Evolutionary conservation across 2,888 invertebrate species (phyloP).

Genomic region (Agonopterix arenella): DNA sequence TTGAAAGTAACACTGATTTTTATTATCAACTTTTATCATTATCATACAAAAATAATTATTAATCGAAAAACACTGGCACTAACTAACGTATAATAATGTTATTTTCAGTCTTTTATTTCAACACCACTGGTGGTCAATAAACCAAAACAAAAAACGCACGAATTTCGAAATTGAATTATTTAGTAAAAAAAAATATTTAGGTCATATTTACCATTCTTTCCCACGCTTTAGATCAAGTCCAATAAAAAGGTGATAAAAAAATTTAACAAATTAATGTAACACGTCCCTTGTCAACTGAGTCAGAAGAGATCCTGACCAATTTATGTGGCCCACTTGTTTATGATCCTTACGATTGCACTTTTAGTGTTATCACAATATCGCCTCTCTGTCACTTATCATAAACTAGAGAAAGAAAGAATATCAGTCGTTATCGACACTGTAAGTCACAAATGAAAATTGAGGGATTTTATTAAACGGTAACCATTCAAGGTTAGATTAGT

Average conservation of each 20-base stretch:
- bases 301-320: constrained; percentile 26
- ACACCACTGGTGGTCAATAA: too few species aligned
- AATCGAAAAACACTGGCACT: too few species aligned
- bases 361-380: constrained; percentile 26
- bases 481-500: background rate
- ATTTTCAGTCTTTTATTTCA: too few species aligned
- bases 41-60: too few species aligned
- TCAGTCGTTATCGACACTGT: constrained; percentile 6
- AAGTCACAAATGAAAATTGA: constrained; percentile 5
- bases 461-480: constrained; percentile 1
- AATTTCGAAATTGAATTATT: too few species aligned
- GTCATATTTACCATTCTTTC: constrained; percentile 31
- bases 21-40: too few species aligned
- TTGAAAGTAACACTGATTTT: too few species aligned
- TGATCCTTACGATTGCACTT: constrained; percentile 42
- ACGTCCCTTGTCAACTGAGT: constrained; percentile 10
- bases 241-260: constrained; percentile 14
- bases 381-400: constrained; percentile 18
- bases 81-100: too few species aligned
- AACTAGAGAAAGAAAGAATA: constrained; percentile 16
- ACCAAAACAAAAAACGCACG: too few species aligned
- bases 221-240: constrained; percentile 14
- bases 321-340: constrained; percentile 38
- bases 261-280: constrained; percentile 16
- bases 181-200: background rate